Evolutionary conservation across 2,113 vertebrate genomes (phyloP), one percentile per base, ranked within the genome.

Genomic region (Triplophysa dalaica): DNA sequence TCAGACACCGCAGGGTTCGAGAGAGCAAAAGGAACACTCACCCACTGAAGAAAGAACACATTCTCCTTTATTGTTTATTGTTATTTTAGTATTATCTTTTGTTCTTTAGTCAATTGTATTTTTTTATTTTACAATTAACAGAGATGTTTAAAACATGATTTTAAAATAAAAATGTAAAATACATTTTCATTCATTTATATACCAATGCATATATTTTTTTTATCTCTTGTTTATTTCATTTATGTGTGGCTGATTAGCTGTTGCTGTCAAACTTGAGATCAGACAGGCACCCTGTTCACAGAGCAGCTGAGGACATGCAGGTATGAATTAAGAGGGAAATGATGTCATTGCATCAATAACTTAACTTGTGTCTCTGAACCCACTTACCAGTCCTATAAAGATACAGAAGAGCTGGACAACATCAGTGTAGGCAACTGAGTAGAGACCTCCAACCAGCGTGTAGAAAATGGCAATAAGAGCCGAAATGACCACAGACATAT

Each of bases 341-440:
- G 11, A 38, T 24, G 19, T 45, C 41, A 70, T 22, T 13, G 24
- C 6, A 58, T 58, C 2, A 0, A n/a, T 76, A 9, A 54, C 61
- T 76, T 52, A 24, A 52, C 3, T 10, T 77, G n/a, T 38, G 48
- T 33, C 62, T 3, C 0, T 0, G 33, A 62, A 82, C 93, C 65
- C 11, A 12, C 96, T 92, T 90, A 99, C 98, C 94, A 99, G 88
- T 70, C 98, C 98, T 16, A 98, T 7, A 83, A 99, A 99, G 84
- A 99, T 99, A 83, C 97, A 99, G 90, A 99, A 98, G 43, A 99
- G 95, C 87, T 99, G 98, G 69, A 99, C 97, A 0, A 99, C 98
- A 3, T 99, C 98, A 0, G 98, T 99, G 85, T 99, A 99, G 56
- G 98, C 98, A 85, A 99, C 98, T 0, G 97, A 97, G 86, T 99